Evolutionary conservation across 2,113 vertebrate genomes (phyloP), one percentile per base, ranked within the genome.

Genomic region (Cinclus cinclus): DNA sequence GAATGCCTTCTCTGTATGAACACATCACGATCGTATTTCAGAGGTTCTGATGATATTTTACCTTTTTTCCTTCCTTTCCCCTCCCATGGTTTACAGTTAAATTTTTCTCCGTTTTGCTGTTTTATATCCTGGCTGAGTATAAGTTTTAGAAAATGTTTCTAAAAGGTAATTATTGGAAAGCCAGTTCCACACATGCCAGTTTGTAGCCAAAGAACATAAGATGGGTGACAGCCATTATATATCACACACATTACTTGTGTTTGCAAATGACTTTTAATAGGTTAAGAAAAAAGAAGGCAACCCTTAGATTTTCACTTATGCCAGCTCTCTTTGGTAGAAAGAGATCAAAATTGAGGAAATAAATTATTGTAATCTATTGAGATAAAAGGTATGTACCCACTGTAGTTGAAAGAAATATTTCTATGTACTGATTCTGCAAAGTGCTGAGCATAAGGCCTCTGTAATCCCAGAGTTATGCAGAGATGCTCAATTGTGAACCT

Each of bases 1-100:
- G 67, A 96, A 92, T 77, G 44, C 58, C 44, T 71, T 68, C 81
- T 70, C 87, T 89, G 50, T 87, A 82, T 86, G 96, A 95, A 53
- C 1, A 9, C 27, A n/a, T 9, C 42, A 46, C 31, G 67, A 55
- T 13, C 13, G 1, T 53, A 44, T 65, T 70, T 77, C 78, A 90
- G 83, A 76, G 25, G 16, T 31, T 19, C 5, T 62, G 74, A 20
- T 21, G 6, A 13, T 69, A 74, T 82, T 58, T 76, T 42, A 60
- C 56, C 53, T 68, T 78, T 75, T 46, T 87, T 79, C 49, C 17
- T 85, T 85, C 13, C 39, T 58, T 23, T 75, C 20, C n/a, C n/a
- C n/a, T 19, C 11, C 37, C 15, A 31, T 13, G 59, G 50, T 82
- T 84, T 84, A 37, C 58, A 64, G 44, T 41, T 39, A n/a, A 6